phyloP scores from a whole-genome alignment of 1,140 invertebrate genomes.

The Neodiprion pinetum region DNA sequence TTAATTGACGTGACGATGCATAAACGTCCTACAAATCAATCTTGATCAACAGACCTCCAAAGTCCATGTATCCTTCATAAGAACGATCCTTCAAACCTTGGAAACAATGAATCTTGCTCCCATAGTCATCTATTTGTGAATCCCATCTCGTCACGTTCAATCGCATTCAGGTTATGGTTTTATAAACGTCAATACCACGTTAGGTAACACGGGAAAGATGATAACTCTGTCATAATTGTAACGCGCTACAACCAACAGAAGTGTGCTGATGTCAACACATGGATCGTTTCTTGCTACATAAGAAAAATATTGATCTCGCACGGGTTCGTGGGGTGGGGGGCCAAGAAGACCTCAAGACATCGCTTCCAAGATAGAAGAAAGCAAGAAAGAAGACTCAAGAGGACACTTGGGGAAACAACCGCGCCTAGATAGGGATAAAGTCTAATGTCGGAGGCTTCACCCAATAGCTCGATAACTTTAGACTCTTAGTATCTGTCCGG shows the following conservation, averaged over 20 bases:
- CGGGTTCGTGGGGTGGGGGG: constrained; percentile 46
- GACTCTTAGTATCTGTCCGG: neutral
- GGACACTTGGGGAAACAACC: constrained; percentile 33
- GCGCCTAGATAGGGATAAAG: constrained; percentile 24
- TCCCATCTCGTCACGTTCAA: neutral
- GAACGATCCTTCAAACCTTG: neutral
- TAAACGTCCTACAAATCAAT: no score
- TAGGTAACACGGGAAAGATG: neutral
- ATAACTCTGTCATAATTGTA: neutral
- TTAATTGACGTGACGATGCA: no score
- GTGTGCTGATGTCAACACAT: neutral
- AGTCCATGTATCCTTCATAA: neutral
- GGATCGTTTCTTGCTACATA: neutral
- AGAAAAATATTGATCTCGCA: constrained; percentile 24
- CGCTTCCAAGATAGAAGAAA: constrained; percentile 57
- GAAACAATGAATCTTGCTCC: neutral
- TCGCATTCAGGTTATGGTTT: neutral
- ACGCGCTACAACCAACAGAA: neutral
- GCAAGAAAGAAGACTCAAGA: constrained; percentile 61
- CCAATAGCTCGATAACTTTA: neutral
- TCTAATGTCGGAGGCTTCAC: neutral
- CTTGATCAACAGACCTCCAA: neutral
- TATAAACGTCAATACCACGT: neutral
- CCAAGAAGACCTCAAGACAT: constrained; percentile 54
- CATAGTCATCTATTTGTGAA: neutral